phyloP scores from a whole-genome alignment of 2,888 invertebrate genomes.

The Lasioglossum malachurum region DNA sequence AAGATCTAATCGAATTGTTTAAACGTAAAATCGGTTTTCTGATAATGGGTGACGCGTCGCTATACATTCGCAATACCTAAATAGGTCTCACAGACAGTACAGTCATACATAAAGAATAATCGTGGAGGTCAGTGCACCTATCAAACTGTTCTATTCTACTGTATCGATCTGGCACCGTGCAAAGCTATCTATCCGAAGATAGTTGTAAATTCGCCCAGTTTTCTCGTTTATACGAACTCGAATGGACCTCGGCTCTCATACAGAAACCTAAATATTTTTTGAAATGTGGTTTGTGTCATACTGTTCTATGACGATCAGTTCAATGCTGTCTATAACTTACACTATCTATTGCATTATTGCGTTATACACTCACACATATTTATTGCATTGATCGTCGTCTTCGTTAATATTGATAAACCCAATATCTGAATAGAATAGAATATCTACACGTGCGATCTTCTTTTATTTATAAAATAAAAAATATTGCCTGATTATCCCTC shows the following conservation, averaged over 20 bases:
- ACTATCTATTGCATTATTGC: neutral
- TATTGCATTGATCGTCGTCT: neutral
- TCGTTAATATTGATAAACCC: no score
- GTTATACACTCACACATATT: neutral
- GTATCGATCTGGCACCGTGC: conserved; percentile 58
- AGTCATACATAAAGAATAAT: conserved; percentile 50
- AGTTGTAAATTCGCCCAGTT: conserved; percentile 41
- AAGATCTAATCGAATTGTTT: neutral
- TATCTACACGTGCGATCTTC: neutral
- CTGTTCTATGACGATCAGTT: neutral
- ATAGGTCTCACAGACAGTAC: neutral
- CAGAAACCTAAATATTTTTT: neutral
- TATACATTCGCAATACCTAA: neutral
- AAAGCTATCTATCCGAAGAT: conserved; percentile 40
- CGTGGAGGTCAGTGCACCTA: conserved; percentile 51
- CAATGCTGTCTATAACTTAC: neutral
- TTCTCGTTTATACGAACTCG: no score
- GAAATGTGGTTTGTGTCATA: neutral
- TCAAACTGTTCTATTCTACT: conserved; percentile 54
- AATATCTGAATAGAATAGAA: no score
- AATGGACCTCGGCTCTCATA: neutral
- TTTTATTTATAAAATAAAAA: neutral
- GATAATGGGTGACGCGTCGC: neutral
- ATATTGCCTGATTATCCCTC: neutral
- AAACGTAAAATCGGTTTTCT: neutral